phyloP scores from a whole-genome alignment of 2,113 vertebrate genomes.

The Phycodurus eques region DNA sequence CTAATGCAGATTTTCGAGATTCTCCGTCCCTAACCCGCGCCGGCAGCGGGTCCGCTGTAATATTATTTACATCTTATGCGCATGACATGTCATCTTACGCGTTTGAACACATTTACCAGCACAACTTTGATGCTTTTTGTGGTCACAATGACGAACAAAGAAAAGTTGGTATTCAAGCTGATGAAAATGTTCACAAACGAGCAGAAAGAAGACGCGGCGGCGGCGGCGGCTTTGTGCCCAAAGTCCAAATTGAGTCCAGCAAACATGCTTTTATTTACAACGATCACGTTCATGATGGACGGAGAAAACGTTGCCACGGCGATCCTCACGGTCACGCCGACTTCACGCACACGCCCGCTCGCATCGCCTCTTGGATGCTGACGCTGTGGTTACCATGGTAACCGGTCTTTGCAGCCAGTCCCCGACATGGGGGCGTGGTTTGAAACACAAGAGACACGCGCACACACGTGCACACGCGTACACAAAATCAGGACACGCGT shows the following conservation, averaged over 20 bases:
- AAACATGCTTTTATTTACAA: conserved; percentile 4
- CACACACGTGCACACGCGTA: background rate
- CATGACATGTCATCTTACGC: too few species aligned
- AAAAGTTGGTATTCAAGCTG: background rate
- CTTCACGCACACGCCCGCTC: background rate
- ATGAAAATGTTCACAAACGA: background rate
- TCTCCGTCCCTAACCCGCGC: too few species aligned
- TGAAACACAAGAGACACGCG: background rate
- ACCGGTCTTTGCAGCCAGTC: background rate
- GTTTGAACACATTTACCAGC: too few species aligned
- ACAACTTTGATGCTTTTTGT: too few species aligned
- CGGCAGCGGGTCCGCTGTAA: too few species aligned
- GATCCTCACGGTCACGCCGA: background rate
- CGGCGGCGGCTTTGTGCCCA: background rate
- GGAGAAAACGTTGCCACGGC: background rate
- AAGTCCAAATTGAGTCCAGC: background rate
- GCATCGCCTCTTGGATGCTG: background rate
- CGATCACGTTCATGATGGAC: background rate
- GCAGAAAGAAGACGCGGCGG: background rate
- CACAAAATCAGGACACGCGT: background rate
- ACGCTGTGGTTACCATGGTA: background rate
- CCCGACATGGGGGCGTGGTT: background rate
- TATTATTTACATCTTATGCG: too few species aligned
- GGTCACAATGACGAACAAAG: background rate
- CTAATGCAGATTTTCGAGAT: too few species aligned